Evolutionary conservation across 1,140 invertebrate species (phyloP), one percentile per base, ranked within the genome.

Genomic region (Drosophila nigromelanica): DNA sequence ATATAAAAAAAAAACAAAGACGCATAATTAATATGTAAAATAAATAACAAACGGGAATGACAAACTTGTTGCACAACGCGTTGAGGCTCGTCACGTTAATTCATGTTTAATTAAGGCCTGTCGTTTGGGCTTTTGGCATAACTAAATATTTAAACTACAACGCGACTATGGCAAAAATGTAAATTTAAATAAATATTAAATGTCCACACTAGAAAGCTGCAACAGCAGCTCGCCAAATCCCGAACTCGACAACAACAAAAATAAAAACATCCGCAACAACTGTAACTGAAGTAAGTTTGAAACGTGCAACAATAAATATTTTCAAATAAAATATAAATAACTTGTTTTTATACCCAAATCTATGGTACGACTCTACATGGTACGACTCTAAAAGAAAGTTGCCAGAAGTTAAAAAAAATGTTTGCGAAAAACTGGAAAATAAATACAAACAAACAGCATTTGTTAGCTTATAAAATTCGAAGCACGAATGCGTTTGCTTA

Each of bases 301-400:
- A 86, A 86, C 82, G 78, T 73, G 78, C 82, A 86, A 86, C 82
- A 86, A 86, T 86, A 86, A 87, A 87, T 68, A 78, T 86, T 86
- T 86, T 86, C 80, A 83, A 89, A 89, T 68, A 79, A 82, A 76
- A 76, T 51, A 67, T 39, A 33, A 50, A 59, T 12, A 40, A 42
- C 59, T 40, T n/a, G n/a, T 70, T 71, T 73, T 52, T 73, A n/a
- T 15, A n/a, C n/a, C n/a, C n/a, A n/a, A n/a, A n/a, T n/a, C n/a
- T n/a, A n/a, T n/a, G n/a, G n/a, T n/a, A n/a, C n/a, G n/a, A n/a
- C n/a, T n/a, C n/a, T n/a, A n/a, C n/a, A n/a, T n/a, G n/a, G n/a
- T n/a, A n/a, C n/a, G n/a, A n/a, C n/a, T n/a, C n/a, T n/a, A n/a
- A n/a, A n/a, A n/a, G n/a, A n/a, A n/a, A 4, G 21, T 24, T 27